phyloP scores from a whole-genome alignment of 2,113 vertebrate genomes.

The Aegotheles bennettii region DNA sequence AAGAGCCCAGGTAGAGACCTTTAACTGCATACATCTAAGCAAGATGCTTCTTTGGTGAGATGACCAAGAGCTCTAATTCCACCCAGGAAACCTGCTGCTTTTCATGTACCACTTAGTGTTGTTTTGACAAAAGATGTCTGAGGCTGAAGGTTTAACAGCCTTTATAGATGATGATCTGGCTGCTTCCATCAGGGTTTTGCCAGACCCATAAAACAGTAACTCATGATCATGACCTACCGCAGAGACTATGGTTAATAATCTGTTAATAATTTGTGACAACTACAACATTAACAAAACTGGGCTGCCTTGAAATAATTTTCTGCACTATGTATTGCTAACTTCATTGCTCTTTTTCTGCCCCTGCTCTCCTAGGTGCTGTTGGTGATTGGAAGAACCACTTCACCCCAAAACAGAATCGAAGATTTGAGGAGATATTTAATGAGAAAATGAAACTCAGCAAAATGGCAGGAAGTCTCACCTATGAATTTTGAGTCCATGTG shows the following conservation, averaged over 20 bases:
- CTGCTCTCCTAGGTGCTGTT: slow-evolving; percentile 61
- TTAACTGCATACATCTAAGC: neutral
- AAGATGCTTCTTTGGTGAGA: neutral
- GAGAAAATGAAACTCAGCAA: slow-evolving; percentile 75
- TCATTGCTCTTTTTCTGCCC: neutral
- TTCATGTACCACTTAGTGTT: neutral
- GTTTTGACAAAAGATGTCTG: neutral
- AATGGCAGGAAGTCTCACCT: slow-evolving; percentile 61
- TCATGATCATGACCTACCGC: neutral
- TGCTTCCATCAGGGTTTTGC: neutral
- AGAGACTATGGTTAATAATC: neutral
- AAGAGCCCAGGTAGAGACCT: neutral
- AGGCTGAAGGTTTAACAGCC: neutral
- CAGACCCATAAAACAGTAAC: neutral
- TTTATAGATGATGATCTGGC: neutral
- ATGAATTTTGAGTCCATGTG: slow-evolving; percentile 39
- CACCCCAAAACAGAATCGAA: slow-evolving; percentile 72
- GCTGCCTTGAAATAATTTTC: neutral
- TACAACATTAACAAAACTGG: neutral
- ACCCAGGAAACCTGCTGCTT: neutral
- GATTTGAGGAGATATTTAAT: slow-evolving; percentile 72
- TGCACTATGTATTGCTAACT: neutral
- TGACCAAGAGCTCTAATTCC: neutral
- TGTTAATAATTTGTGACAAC: neutral
- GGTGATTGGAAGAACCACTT: slow-evolving; percentile 80